phyloP scores from a whole-genome alignment of 2,888 invertebrate genomes.

The Hydraecia micacea region DNA sequence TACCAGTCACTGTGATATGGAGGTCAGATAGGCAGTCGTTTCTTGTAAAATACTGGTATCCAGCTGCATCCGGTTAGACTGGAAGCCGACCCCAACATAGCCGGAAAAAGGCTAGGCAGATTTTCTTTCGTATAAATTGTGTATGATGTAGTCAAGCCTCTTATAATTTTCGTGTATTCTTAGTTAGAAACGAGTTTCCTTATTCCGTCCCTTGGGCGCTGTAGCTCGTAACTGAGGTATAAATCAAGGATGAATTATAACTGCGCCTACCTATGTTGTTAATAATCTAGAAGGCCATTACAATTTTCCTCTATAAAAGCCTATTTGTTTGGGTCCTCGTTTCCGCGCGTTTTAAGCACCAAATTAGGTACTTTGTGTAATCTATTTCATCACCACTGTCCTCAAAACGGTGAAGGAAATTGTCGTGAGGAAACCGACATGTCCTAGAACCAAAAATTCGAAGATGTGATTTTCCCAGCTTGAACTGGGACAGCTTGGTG shows the following conservation, averaged over 20 bases:
- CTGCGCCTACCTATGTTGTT: constrained; percentile 3
- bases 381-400: background rate
- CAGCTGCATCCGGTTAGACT: background rate
- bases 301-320: background rate
- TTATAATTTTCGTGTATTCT: constrained; percentile 8
- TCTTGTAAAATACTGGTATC: no score
- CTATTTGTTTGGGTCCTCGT: background rate
- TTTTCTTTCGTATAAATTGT: background rate
- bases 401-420: background rate
- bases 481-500: no score
- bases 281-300: constrained; percentile 22
- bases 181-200: constrained; percentile 25
- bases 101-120: no score
- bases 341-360: background rate
- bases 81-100: no score
- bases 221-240: constrained; percentile 27
- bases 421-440: background rate
- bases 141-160: background rate
- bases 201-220: constrained; percentile 19
- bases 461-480: background rate
- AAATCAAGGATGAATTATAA: constrained; percentile 25
- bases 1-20: no score
- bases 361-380: background rate
- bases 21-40: no score
- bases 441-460: background rate